phyloP scores from a whole-genome alignment of 2,888 invertebrate genomes.

The Sesamia inferens region DNA sequence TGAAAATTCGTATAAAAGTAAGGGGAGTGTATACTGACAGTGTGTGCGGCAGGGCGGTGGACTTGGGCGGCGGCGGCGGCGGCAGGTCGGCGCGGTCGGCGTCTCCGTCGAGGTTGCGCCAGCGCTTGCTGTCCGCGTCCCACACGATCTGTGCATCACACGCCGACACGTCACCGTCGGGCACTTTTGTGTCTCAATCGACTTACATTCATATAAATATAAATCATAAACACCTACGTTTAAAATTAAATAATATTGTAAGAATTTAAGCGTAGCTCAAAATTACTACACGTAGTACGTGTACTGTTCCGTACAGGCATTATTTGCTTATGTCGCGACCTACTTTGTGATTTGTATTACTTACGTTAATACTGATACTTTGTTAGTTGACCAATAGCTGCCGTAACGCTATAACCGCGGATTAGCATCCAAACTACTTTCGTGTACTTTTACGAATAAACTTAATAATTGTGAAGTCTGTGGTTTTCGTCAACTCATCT shows the following conservation, averaged over 20 bases:
- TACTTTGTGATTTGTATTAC: no score
- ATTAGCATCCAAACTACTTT: no score
- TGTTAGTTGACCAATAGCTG: no score
- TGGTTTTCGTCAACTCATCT: no score
- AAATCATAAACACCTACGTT: not conserved
- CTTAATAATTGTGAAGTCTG: no score
- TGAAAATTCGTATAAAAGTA: not conserved
- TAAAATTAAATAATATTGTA: not conserved
- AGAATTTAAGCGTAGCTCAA: not conserved
- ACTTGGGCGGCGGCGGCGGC: constrained; percentile 75
- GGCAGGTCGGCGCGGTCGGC: constrained; percentile 81
- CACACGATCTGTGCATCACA: constrained; percentile 94
- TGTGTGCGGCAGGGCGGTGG: constrained; percentile 50
- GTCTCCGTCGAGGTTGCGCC: constrained; percentile 95
- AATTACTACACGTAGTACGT: not conserved
- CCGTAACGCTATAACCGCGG: no score
- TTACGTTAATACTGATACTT: no score
- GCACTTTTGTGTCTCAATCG: not conserved
- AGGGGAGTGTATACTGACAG: constrained; percentile 44
- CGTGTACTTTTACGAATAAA: no score
- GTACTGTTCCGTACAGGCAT: no score
- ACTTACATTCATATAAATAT: not conserved
- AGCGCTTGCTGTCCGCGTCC: constrained; percentile 96
- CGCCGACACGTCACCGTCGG: not conserved
- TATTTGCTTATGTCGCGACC: no score